These are phyloP conservation scores for Spermophilus dauricus DNA, from an alignment of 2,113 vertebrate genomes.

Conservation along the genomic window DNA sequence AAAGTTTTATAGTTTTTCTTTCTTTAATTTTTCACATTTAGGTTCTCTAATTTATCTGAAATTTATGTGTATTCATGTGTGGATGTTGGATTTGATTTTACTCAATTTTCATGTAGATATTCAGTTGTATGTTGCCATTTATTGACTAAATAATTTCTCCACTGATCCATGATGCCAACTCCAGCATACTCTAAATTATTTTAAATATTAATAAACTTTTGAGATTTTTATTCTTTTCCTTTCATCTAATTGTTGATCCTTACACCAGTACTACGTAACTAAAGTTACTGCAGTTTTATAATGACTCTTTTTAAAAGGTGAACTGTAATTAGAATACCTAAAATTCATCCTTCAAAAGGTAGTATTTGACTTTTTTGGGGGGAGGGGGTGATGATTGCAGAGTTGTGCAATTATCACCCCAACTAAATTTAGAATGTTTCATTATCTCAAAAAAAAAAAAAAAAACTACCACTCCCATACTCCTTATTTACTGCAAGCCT, in stretches of 20 bases:
- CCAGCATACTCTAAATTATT: not conserved
- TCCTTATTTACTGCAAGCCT: not conserved
- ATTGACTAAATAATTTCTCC: not conserved
- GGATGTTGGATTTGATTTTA: not conserved
- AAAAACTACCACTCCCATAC: not conserved
- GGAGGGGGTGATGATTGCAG: not conserved
- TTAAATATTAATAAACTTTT: not conserved
- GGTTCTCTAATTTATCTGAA: constrained; percentile 33
- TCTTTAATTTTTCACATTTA: not conserved
- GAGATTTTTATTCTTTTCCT: not conserved
- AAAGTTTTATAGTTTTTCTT: not conserved
- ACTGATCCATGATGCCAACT: not conserved
- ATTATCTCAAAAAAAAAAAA: not conserved
- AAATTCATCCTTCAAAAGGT: not conserved
- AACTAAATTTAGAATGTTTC: not conserved
- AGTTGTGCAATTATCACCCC: not conserved
- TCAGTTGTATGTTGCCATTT: not conserved
- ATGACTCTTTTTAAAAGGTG: not conserved
- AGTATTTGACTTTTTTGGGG: not conserved
- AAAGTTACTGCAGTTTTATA: not conserved
- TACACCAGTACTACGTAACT: not conserved
- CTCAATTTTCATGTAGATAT: not conserved
- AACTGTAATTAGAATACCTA: not conserved
- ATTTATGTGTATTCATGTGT: not conserved
- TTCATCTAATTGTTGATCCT: not conserved